These are phyloP conservation scores for Aplidium turbinatum DNA, from an alignment of 23 tunicate genomes.

Conservation along the genomic window DNA sequence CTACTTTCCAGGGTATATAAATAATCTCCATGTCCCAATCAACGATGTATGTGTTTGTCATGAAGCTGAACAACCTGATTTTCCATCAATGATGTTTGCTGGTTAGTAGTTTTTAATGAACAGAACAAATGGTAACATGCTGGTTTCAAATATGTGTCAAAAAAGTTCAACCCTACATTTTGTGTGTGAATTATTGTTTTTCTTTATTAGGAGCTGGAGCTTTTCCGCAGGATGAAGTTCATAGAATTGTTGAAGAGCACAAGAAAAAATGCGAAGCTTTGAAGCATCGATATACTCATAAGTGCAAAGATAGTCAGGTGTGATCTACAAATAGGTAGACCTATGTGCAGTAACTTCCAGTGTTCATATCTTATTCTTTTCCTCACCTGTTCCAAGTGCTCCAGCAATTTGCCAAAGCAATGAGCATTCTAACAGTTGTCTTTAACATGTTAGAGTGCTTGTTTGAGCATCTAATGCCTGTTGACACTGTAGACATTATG, in stretches of 20 bases:
- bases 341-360: too few species aligned
- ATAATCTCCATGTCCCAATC: slow-evolving; percentile 47
- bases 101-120: slow-evolving; percentile 6
- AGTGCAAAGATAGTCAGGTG: slow-evolving; percentile 21
- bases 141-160: too few species aligned
- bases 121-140: too few species aligned
- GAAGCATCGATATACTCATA: slow-evolving; percentile 24
- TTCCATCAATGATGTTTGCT: slow-evolving; percentile 59
- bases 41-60: slow-evolving; percentile 46
- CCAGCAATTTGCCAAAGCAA: too few species aligned
- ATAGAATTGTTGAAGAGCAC: slow-evolving; percentile 39
- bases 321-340: too few species aligned
- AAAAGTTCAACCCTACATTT: too few species aligned
- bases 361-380: too few species aligned
- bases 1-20: slow-evolving; percentile 51
- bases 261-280: slow-evolving; percentile 32
- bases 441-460: too few species aligned
- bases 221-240: slow-evolving; percentile 60
- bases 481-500: too few species aligned
- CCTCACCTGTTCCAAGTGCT: too few species aligned
- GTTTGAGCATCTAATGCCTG: too few species aligned
- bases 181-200: neutral
- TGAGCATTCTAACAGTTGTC: too few species aligned
- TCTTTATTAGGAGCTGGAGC: slow-evolving; percentile 37
- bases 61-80: slow-evolving; percentile 53